Evolutionary conservation across 2,113 vertebrate genomes (phyloP), one percentile per base, ranked within the genome.

Genomic region (Gorilla gorilla): DNA sequence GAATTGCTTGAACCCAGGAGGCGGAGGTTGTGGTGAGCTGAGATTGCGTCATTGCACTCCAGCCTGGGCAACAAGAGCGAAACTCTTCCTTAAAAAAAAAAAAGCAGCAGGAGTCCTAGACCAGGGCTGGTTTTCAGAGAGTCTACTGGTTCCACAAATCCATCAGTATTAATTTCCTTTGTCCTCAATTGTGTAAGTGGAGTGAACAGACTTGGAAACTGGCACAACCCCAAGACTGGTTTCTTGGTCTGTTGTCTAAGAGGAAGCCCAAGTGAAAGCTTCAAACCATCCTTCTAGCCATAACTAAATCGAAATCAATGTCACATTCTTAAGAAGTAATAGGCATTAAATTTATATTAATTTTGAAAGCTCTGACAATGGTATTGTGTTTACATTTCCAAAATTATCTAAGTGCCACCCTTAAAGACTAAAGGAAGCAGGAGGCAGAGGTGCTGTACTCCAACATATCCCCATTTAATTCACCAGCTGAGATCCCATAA

Each of bases 21-120:
- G 52, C 18, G 0, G 18, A 55, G 18, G 52, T 20, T 55, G 18
- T 2, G 0, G 18, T 55, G 18, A 55, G 18, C 52, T 1, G 6
- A 20, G 52, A 55, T 55, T 18, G 17, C 2, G 7, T 6, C 52
- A 55, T 20, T 20, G 18, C 52, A 55, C 52, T 55, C 52, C 52
- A 55, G 52, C 52, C 52, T 55, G 52, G 52, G 52, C 52, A 55
- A 55, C 52, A 20, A 55, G 6, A 55, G 18, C 2, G 0, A 55
- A 55, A 55, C 52, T 55, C 52, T 0, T 2, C 20, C 52, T 55
- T 18, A 0, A 40, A 68, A 82, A 23, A 52, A 17, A 55, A 64
- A 64, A 32, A 64, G n/a, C n/a, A 13, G 11, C 61, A 64, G 32
- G 12, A 75, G 16, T 30, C 35, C 73, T 68, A 18, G 11, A 57